phyloP scores from a whole-genome alignment of 2,888 invertebrate species.

The Drosophila dives region DNA sequence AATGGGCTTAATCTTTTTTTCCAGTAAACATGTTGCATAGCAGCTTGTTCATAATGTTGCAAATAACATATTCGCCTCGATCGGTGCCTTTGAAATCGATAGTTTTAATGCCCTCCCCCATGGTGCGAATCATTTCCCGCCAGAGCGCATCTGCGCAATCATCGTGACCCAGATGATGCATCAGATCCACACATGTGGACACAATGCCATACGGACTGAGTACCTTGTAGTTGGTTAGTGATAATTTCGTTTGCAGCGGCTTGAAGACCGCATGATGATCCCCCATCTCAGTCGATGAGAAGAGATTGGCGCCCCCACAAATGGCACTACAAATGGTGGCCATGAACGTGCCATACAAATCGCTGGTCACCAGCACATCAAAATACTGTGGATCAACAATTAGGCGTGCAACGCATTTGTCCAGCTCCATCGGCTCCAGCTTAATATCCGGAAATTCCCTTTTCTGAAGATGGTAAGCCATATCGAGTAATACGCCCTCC shows the following conservation, averaged over 20 bases:
- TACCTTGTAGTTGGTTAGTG: slow-evolving; percentile 60
- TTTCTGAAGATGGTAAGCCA: slow-evolving; percentile 53
- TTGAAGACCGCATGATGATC: slow-evolving; percentile 78
- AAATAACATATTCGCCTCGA: slow-evolving; percentile 66
- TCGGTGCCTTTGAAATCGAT: slow-evolving; percentile 68
- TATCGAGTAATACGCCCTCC: slow-evolving; percentile 63
- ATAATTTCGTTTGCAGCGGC: slow-evolving; percentile 78
- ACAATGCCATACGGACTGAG: slow-evolving; percentile 78
- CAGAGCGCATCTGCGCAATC: slow-evolving; percentile 55
- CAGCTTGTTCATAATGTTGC: slow-evolving; percentile 64
- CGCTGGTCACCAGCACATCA: slow-evolving; percentile 73
- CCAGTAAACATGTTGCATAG: slow-evolving; percentile 47
- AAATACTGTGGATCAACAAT: slow-evolving; percentile 64
- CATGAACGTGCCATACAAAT: slow-evolving; percentile 77
- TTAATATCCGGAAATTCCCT: slow-evolving; percentile 44
- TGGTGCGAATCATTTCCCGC: slow-evolving; percentile 63
- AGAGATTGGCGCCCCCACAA: slow-evolving; percentile 78
- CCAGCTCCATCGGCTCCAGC: slow-evolving; percentile 63
- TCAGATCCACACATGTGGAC: slow-evolving; percentile 63
- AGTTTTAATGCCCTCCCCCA: slow-evolving; percentile 66
- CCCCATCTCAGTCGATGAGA: slow-evolving; percentile 71
- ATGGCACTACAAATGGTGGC: slow-evolving; percentile 70
- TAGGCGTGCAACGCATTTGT: slow-evolving; percentile 55
- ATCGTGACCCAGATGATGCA: slow-evolving; percentile 59
- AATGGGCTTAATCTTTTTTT: neutral